A percentile compares a stretch with the other conserved stretches of the same genome.
Evolutionary conservation across 2,797 vertebrate species (phyloP).

Genomic region (Rhinoraja longicauda): DNA sequence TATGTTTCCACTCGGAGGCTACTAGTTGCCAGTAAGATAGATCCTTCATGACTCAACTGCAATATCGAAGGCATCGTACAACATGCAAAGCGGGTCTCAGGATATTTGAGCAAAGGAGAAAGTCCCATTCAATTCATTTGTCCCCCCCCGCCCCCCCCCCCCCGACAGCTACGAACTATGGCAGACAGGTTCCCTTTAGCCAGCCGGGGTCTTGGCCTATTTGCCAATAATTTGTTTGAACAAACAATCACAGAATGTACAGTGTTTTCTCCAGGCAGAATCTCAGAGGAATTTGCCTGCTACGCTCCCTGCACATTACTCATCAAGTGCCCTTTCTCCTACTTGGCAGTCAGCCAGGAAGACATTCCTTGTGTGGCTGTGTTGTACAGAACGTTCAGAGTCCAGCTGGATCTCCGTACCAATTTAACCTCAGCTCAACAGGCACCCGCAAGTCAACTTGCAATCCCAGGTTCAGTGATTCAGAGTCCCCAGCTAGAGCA

Average conservation of each 20-base stretch:
- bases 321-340: constrained; percentile 58
- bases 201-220: neutral
- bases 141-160: too few relatives aligned
- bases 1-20: neutral
- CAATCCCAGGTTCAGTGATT: neutral
- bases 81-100: neutral
- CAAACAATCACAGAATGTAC: neutral
- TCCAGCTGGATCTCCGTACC: constrained; percentile 2
- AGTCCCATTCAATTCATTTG: neutral
- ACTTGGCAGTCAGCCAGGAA: constrained; percentile 59
- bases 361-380: constrained; percentile 2
- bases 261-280: neutral
- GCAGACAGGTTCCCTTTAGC: neutral
- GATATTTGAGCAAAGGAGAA: neutral
- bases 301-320: neutral
- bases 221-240: neutral
- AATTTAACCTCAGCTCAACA: neutral
- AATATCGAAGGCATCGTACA: neutral
- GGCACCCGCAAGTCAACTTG: neutral
- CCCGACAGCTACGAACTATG: too few relatives aligned
- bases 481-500: neutral
- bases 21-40: neutral
- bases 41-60: neutral
- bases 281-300: constrained; percentile 9
- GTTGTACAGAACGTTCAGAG: neutral